Percentiles rank a stretch among this genome's conserved stretches.
Conservation (phyloP, 2,888 invertebrate genomes). For the Mythimna lalbum region DNA sequence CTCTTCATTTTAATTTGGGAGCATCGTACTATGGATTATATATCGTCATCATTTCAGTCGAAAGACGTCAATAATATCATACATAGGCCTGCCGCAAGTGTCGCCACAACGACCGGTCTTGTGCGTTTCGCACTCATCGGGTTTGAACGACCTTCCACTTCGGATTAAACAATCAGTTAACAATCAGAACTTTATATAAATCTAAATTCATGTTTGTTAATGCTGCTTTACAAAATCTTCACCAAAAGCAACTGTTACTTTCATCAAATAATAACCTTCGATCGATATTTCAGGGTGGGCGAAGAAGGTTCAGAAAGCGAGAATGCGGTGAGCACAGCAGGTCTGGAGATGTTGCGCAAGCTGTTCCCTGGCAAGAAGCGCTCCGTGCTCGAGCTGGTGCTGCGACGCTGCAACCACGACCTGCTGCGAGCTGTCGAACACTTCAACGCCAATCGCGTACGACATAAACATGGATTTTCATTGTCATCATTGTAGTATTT, state of each 20-base stretch:
- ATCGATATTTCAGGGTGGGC: conserved; percentile 55
- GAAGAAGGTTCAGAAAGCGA: conserved; percentile 76
- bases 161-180: too few relatives aligned
- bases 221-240: not conserved
- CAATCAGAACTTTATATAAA: too few relatives aligned
- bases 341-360: conserved; percentile 96
- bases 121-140: too few relatives aligned
- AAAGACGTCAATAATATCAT: too few relatives aligned
- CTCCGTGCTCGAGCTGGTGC: conserved; percentile 96
- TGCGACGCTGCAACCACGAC: conserved; percentile 98
- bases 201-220: too few relatives aligned
- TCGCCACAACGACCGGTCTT: too few relatives aligned
- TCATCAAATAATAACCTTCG: not conserved
- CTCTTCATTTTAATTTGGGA: not conserved
- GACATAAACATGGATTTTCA: conserved; percentile 19
- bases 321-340: conserved; percentile 92
- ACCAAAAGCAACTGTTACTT: not conserved
- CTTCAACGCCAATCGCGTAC: conserved; percentile 91
- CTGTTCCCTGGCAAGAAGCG: conserved; percentile 97
- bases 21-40: too few relatives aligned
- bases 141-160: too few relatives aligned
- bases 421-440: conserved; percentile 97
- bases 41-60: too few relatives aligned
- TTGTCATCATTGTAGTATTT: too few relatives aligned
- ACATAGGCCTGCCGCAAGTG: too few relatives aligned